Conservation (phyloP, 2,797 vertebrate species). For the Myotis planiceps region DNA sequence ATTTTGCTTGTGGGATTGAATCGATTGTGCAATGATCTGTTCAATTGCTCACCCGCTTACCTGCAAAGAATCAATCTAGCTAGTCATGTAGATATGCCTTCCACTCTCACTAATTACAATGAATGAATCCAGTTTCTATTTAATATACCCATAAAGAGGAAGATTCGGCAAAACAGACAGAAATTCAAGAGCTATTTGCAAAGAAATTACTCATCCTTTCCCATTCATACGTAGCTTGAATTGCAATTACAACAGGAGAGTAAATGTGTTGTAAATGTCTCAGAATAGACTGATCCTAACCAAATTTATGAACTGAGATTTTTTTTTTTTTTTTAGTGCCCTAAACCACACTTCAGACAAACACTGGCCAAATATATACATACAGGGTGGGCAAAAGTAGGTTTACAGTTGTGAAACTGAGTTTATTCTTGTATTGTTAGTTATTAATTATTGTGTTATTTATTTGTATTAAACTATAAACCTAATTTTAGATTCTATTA, state of each 20-base stretch:
- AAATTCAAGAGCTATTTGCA: background rate
- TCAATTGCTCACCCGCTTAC: background rate
- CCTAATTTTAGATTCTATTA: background rate
- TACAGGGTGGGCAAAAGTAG: background rate
- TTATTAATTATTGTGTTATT: background rate
- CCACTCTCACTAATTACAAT: background rate
- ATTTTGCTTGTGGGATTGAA: slow-evolving; percentile 20
- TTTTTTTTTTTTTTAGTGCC: background rate
- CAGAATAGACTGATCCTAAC: background rate
- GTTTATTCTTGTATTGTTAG: background rate
- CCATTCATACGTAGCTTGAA: background rate
- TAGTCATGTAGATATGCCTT: background rate
- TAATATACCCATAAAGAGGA: background rate
- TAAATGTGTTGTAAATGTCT: background rate
- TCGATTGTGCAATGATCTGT: background rate
- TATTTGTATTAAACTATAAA: background rate
- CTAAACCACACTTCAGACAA: background rate
- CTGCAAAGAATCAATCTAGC: background rate
- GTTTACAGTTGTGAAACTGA: background rate
- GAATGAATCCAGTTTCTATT: slow-evolving; percentile 6
- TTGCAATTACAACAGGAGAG: background rate
- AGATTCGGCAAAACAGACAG: background rate
- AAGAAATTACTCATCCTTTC: background rate
- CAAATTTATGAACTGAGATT: background rate
- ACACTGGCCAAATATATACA: background rate